Evolutionary conservation across 2,797 vertebrate genomes (phyloP).

Genomic region (Microcaecilia unicolor): DNA sequence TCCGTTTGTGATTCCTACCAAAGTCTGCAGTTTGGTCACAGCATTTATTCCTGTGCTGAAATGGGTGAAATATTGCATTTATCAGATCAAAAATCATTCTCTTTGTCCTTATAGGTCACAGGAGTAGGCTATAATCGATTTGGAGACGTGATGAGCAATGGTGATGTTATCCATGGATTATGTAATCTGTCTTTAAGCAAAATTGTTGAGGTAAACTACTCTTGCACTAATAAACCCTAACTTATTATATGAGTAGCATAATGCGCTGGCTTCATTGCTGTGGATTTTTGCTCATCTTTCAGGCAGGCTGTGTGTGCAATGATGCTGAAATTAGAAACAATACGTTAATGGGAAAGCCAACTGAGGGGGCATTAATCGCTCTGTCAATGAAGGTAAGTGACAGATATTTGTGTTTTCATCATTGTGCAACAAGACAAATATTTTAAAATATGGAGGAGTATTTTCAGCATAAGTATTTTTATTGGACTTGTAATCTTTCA

Average conservation of each 20-base stretch:
- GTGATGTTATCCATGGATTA: conserved; percentile 84
- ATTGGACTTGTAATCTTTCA: too few relatives aligned
- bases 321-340: conserved; percentile 86
- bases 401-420: too few relatives aligned
- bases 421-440: too few relatives aligned
- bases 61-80: too few relatives aligned
- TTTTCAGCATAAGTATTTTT: too few relatives aligned
- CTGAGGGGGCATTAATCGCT: conserved; percentile 76
- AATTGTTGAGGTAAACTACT: conserved; percentile 81
- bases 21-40: too few relatives aligned
- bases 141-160: conserved; percentile 79
- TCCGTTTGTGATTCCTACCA: too few relatives aligned
- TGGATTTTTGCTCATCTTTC: neutral
- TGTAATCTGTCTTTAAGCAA: conserved; percentile 75
- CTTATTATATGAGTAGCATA: conserved; percentile 5
- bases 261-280: neutral
- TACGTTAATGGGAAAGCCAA: conserved; percentile 84
- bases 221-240: neutral
- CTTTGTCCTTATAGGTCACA: conserved; percentile 79
- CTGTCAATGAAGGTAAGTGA: conserved; percentile 68
- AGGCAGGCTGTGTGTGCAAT: conserved; percentile 89
- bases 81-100: too few relatives aligned
- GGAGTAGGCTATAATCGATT: conserved; percentile 89
- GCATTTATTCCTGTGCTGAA: too few relatives aligned
- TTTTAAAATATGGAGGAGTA: too few relatives aligned